A percentile compares a stretch with the other conserved stretches of the same genome.
Conservation (phyloP, 37 sponge, comb jelly and placozoan genomes). For the Spongilla lacustris region DNA sequence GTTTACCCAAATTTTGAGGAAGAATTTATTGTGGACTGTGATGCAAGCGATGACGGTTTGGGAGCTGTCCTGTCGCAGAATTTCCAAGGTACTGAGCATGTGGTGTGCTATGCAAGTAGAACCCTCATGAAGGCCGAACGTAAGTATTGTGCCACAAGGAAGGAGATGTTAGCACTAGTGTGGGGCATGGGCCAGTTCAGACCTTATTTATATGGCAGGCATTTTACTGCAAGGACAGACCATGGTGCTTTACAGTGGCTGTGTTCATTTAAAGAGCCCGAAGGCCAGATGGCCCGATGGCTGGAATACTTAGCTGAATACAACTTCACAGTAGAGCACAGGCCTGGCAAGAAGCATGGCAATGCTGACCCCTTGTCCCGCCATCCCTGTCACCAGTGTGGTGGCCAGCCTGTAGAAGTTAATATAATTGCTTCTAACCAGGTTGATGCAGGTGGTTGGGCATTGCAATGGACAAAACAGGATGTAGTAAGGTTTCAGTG, state of each 20-base stretch:
- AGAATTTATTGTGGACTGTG: constrained; percentile 2
- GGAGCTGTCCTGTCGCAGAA: constrained; percentile 15
- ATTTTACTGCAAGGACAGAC: constrained; percentile 17
- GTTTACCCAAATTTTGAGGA: constrained; percentile 26
- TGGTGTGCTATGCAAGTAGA: constrained; percentile 35
- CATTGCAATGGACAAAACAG: neutral
- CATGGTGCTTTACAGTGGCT: constrained; percentile 33
- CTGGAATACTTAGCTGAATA: neutral
- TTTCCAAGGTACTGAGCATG: constrained; percentile 10
- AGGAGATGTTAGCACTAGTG: constrained; percentile 16
- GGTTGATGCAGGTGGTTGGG: neutral
- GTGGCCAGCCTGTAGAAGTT: neutral
- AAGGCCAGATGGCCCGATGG: constrained; percentile 38
- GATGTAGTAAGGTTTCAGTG: neutral
- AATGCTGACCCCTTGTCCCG: constrained; percentile 35
- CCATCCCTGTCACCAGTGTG: constrained; percentile 1
- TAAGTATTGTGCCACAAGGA: constrained; percentile 14
- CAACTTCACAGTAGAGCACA: constrained; percentile 18
- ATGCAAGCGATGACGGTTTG: neutral
- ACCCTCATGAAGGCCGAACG: constrained; percentile 17
- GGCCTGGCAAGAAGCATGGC: constrained; percentile 16
- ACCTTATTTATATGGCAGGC: constrained; percentile 15
- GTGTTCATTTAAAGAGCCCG: constrained; percentile 6
- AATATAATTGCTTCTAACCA: no score
- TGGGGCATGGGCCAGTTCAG: constrained; percentile 9